Conservation (phyloP, 2,888 invertebrate species). For the Mesopsocus fuscifrons region DNA sequence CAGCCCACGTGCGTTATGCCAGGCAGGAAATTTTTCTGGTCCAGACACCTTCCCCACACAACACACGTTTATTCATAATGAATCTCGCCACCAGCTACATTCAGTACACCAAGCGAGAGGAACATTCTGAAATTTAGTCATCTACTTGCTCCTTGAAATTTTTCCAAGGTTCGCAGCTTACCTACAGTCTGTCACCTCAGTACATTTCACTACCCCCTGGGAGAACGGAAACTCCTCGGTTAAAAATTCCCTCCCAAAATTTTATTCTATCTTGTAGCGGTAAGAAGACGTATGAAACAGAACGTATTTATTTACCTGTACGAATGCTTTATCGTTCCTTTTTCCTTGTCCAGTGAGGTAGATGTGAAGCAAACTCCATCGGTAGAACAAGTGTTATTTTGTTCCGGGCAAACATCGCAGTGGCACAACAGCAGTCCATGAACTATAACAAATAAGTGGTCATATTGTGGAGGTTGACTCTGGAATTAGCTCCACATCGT, state of each 20-base stretch:
- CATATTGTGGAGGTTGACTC: no score
- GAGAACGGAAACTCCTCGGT: no score
- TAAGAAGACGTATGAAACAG: no score
- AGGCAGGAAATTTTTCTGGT: conserved; percentile 2
- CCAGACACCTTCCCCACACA: conserved; percentile 5
- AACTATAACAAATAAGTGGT: conserved; percentile 18
- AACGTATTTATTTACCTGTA: no score
- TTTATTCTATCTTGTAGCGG: no score
- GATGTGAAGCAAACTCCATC: conserved; percentile 80
- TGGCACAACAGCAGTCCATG: conserved; percentile 55
- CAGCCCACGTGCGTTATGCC: neutral
- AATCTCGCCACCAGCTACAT: conserved; percentile 5
- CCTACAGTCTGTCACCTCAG: no score
- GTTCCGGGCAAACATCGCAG: conserved; percentile 57
- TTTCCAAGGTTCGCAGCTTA: no score
- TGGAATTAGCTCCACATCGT: no score
- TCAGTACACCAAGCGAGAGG: no score
- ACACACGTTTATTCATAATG: conserved; percentile 6
- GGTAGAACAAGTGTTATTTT: conserved; percentile 72
- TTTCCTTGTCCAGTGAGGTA: conserved; percentile 38
- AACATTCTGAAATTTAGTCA: no score
- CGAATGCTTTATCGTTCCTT: conserved; percentile 38
- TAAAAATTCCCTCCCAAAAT: no score
- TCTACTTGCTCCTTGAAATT: neutral
- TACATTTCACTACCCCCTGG: no score